phyloP scores from a whole-genome alignment of 23 tunicate species.

The Trididemnum nubilum region DNA sequence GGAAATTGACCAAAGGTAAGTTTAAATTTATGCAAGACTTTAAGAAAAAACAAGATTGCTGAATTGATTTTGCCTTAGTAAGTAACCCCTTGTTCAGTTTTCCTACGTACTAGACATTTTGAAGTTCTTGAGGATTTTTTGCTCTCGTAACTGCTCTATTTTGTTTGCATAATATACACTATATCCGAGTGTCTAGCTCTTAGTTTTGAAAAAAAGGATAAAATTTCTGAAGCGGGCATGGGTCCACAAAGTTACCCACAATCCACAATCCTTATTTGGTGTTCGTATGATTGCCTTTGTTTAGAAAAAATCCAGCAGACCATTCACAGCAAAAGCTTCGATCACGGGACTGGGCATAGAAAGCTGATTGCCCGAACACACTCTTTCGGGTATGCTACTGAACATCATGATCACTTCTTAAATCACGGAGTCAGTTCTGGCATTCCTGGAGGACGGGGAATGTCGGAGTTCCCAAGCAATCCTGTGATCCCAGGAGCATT shows the following conservation, averaged over 20 bases:
- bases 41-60: not conserved
- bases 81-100: no score
- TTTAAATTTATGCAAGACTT: no score
- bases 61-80: not conserved
- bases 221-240: no score
- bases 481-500: constrained; percentile 92
- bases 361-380: not conserved
- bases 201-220: no score
- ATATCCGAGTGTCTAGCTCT: no score
- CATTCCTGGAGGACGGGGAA: not conserved
- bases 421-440: constrained; percentile 27
- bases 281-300: no score
- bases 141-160: no score
- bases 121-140: no score
- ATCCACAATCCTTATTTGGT: no score
- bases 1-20: constrained; percentile 78
- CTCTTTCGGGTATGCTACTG: constrained; percentile 38
- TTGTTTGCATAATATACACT: no score
- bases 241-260: no score
- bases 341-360: not conserved
- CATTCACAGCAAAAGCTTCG: constrained; percentile 1
- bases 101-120: no score
- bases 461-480: constrained; percentile 77
- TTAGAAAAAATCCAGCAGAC: constrained; percentile 58
- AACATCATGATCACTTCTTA: not conserved